Percentiles rank a stretch among this genome's conserved stretches.
These are phyloP conservation scores for Byasa hedistus DNA, from an alignment of 2,888 invertebrate species.

Conservation along the genomic window DNA sequence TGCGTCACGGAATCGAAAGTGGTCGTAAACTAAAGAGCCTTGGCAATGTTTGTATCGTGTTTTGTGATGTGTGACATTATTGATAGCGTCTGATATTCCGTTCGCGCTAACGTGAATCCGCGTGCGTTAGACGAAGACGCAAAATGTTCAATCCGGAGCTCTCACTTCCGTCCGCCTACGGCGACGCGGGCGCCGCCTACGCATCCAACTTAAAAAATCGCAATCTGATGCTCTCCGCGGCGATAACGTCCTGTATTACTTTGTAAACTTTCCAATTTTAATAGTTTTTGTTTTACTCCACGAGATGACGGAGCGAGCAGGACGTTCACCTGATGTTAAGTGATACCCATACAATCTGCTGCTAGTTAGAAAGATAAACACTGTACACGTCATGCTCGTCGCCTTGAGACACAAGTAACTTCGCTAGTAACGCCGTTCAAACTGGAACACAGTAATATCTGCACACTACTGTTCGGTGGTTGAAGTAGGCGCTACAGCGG, in stretches of 20 bases:
- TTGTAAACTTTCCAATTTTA: constrained; percentile 37
- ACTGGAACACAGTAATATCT: too few species aligned
- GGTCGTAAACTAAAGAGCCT: constrained; percentile 72
- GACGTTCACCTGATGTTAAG: too few species aligned
- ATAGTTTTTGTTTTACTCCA: not conserved
- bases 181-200: constrained; percentile 62
- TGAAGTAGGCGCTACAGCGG: too few species aligned
- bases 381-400: too few species aligned
- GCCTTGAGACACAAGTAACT: too few species aligned
- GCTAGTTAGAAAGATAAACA: too few species aligned
- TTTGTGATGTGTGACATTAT: constrained; percentile 70
- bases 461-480: too few species aligned
- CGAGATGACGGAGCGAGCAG: too few species aligned
- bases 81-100: constrained; percentile 56
- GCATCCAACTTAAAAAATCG: constrained; percentile 67
- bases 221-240: constrained; percentile 62
- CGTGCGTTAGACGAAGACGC: constrained; percentile 65
- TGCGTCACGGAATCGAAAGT: constrained; percentile 75
- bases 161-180: constrained; percentile 80
- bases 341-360: too few species aligned
- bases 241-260: constrained; percentile 51
- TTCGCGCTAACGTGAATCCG: constrained; percentile 48
- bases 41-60: constrained; percentile 58
- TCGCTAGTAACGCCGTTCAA: too few species aligned
- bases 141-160: constrained; percentile 60